Evolutionary conservation across 2,888 invertebrate genomes (phyloP), one percentile per base, ranked within the genome.

Genomic region (Cenopis cana): DNA sequence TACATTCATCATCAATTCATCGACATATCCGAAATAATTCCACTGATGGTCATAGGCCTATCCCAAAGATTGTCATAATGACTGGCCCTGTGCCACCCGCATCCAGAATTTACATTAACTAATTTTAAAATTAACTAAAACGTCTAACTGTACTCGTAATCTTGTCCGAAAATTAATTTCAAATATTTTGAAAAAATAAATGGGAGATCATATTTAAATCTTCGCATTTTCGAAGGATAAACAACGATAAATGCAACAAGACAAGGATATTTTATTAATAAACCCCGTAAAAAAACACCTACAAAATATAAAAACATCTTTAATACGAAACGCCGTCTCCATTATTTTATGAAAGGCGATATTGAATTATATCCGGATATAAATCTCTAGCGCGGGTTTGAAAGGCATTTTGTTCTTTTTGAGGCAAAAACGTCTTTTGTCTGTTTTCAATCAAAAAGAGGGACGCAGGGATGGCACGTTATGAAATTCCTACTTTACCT

Each of bases 281-380:
- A 72, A 72, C 61, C 61, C 71, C 38, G 56, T 49, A 59, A 66
- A 59, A 66, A 59, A 60, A 70, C 65, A 59, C 52, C 59, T 54
- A 33, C 38, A 56, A 68, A 67, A 71, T 71, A 67, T 55, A 65
- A 67, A 46, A 33, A 69, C 66, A 59, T 74, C 57, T 65, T 76
- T 73, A 71, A 74, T 69, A 74, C 38, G 54, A 77, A 81, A 78
- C 78, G 76, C 77, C 75, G 77, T 84, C 82, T 84, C 82, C 81
- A 86, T 87, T 85, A 85, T 78, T 77, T 84, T 84, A 85, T 82
- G 82, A 80, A 80, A 83, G 82, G 76, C 80, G 82, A 85, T 87
- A 89, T 89, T 88, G 85, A 88, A 89, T 89, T 88, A 88, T 87
- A 85, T 79, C 75, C 67, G 72, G 83, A 81, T 82, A 87, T 85